A percentile compares a stretch with the other conserved stretches of the same genome.
These are phyloP conservation scores for Spilosoma lubricipeda DNA, from an alignment of 2,888 invertebrate species.

Conservation along the genomic window DNA sequence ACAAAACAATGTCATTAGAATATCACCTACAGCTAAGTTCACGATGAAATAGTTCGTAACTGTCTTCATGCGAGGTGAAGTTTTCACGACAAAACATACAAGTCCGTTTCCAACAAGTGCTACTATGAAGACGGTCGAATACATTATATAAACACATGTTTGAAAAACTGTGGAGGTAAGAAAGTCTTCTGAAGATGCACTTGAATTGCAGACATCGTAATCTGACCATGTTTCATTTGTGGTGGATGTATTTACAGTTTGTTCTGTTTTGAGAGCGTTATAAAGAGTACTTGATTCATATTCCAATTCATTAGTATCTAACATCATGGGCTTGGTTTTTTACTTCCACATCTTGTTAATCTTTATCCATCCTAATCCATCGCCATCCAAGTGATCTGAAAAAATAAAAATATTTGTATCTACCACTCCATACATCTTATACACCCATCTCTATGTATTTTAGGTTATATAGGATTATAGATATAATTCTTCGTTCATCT, in stretches of 20 bases:
- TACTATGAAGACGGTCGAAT: constrained; percentile 89
- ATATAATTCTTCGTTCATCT: background rate
- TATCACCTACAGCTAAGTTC: constrained; percentile 95
- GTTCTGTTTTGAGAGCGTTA: constrained; percentile 40
- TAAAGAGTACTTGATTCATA: constrained; percentile 57
- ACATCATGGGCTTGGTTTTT: constrained; percentile 60
- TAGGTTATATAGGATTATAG: background rate
- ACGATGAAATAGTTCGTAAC: constrained; percentile 97
- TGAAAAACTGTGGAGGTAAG: constrained; percentile 86
- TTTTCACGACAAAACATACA: constrained; percentile 95
- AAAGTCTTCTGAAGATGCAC: constrained; percentile 63
- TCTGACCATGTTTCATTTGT: constrained; percentile 65
- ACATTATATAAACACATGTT: constrained; percentile 89
- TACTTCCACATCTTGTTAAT: constrained; percentile 37
- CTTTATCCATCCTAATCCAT: background rate
- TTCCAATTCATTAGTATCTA: constrained; percentile 58
- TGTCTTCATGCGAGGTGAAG: constrained; percentile 94
- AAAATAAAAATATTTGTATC: constrained; percentile 20
- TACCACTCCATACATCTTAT: background rate
- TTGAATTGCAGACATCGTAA: constrained; percentile 61
- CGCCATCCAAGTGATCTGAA: constrained; percentile 35
- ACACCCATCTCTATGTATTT: background rate
- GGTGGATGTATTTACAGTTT: constrained; percentile 41
- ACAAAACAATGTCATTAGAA: constrained; percentile 95
- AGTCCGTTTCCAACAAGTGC: constrained; percentile 91